phyloP scores from a whole-genome alignment of 2,113 vertebrate species.

The Delphinus delphis region DNA sequence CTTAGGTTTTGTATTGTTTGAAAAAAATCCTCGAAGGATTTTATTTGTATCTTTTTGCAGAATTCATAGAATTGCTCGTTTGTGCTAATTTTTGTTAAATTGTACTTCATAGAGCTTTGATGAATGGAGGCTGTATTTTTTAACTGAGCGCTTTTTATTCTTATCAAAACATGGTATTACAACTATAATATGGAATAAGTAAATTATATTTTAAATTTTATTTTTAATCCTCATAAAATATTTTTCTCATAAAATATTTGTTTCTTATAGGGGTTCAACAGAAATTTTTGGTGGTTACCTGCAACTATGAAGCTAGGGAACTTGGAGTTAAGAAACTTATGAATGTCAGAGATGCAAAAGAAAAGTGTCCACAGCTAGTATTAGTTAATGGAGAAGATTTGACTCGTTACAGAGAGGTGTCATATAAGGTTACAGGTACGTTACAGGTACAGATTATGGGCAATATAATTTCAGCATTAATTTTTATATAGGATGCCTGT shows the following conservation, averaged over 20 bases:
- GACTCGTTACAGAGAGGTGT: constrained; percentile 91
- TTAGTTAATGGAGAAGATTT: constrained; percentile 95
- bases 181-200: background rate
- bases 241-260: constrained; percentile 26
- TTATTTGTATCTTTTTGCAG: background rate
- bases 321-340: constrained; percentile 90
- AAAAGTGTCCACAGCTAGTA: constrained; percentile 90
- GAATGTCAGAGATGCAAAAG: constrained; percentile 87
- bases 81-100: constrained; percentile 30
- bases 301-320: constrained; percentile 92
- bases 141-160: constrained; percentile 18
- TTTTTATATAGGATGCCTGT: background rate
- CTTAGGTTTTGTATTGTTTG: constrained; percentile 1
- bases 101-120: constrained; percentile 2
- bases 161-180: background rate
- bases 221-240: background rate
- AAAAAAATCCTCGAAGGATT: background rate
- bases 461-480: background rate
- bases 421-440: constrained; percentile 94
- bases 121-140: background rate
- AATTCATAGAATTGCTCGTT: background rate
- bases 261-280: constrained; percentile 89
- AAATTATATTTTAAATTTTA: constrained; percentile 35
- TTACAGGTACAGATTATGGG: constrained; percentile 87
- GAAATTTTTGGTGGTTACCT: constrained; percentile 91